Percentiles rank a stretch among this genome's conserved stretches.
phyloP scores from a whole-genome alignment of 37 sponge, comb jelly and placozoan species.

The Beroe ovata region DNA sequence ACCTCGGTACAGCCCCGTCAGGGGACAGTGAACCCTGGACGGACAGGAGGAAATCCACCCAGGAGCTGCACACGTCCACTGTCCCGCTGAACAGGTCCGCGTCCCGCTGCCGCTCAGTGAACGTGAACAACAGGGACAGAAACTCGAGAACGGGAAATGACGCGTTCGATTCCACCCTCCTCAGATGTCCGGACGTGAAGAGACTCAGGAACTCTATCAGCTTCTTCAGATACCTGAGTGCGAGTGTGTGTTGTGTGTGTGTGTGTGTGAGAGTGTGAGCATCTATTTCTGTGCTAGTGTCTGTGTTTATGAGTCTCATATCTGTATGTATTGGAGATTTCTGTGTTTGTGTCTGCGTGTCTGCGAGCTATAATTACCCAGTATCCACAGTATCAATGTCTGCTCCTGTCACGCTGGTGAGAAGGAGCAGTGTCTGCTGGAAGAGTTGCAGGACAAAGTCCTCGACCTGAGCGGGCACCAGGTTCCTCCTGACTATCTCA shows the following conservation, averaged over 20 bases:
- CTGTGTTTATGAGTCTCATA: too few species aligned
- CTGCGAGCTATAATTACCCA: too few species aligned
- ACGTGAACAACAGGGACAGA: conserved; percentile 39
- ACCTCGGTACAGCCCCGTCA: conserved; percentile 54
- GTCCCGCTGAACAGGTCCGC: conserved; percentile 39
- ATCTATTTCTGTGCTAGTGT: too few species aligned
- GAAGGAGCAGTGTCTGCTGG: conserved; percentile 53
- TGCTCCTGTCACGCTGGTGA: neutral
- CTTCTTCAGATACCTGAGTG: conserved; percentile 16
- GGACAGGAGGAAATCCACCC: conserved; percentile 57
- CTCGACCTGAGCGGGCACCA: conserved; percentile 38
- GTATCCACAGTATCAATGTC: conserved; percentile 6
- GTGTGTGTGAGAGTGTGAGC: too few species aligned
- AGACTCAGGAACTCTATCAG: conserved; percentile 59
- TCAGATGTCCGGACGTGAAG: conserved; percentile 15
- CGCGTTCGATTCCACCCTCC: conserved; percentile 47
- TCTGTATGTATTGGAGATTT: too few species aligned
- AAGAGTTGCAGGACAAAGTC: conserved; percentile 55
- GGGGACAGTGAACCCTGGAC: conserved; percentile 55
- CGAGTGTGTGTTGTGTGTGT: neutral
- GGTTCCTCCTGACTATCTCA: conserved; percentile 55
- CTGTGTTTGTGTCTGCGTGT: too few species aligned
- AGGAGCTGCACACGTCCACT: conserved; percentile 30
- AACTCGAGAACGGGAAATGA: conserved; percentile 63
- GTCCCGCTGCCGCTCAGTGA: conserved; percentile 38